Conservation (phyloP, 2,113 vertebrate genomes). For the Callipepla californica region DNA sequence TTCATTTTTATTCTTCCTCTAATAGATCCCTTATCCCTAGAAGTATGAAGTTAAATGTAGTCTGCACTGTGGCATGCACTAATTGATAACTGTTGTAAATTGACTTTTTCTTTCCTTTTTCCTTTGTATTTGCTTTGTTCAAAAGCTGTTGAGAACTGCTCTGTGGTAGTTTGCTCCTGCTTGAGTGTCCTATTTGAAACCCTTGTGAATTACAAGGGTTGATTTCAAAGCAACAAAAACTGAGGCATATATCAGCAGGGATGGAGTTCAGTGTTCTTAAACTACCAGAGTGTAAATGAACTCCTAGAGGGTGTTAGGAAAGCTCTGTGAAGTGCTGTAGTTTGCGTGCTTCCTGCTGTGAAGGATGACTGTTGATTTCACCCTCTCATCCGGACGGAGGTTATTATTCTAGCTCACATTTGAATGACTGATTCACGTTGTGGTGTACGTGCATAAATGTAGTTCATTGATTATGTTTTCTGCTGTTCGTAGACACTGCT, state of each 20-base stretch:
- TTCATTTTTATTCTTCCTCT: background rate
- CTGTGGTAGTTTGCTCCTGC: background rate
- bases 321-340: background rate
- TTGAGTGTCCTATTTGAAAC: background rate
- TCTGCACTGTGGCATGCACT: background rate
- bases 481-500: background rate
- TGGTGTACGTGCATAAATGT: background rate
- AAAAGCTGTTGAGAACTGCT: background rate
- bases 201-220: background rate
- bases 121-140: background rate
- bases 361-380: conserved; percentile 23
- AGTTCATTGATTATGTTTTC: background rate
- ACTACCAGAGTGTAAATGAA: background rate
- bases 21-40: background rate
- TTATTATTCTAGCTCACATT: background rate
- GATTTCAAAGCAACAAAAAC: background rate
- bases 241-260: background rate
- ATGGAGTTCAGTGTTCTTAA: background rate
- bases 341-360: background rate
- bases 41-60: background rate
- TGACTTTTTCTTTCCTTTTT: background rate
- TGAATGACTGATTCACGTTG: background rate
- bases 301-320: background rate
- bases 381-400: background rate
- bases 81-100: background rate